Base-by-base conservation (phyloP, 2,888 invertebrate species). In the Malthinus flaveolus region DNA sequence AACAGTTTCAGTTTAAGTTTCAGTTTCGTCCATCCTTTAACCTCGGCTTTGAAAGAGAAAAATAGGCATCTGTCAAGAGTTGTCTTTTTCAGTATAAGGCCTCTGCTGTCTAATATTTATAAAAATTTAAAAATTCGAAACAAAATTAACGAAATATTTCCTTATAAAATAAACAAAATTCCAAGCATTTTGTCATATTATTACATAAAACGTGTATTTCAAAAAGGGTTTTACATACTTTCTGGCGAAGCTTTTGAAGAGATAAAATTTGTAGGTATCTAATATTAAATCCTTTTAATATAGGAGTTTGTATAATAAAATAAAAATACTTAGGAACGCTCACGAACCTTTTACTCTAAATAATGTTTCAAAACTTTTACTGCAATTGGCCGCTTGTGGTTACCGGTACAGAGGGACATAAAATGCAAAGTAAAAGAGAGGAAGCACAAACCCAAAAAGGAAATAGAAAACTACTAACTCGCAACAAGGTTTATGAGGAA, bases 351-450 rank as follows among this genome's bases (percentile, higher is more conserved):
- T 71, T 68, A 68, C 70, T 60, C 60, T 67, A 67, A 71, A 72
- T 72, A 73, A 73, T 71, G 72, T 69, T 71, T 67, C 66, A 54
- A 65, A 73, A 74, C 72, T 73, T 75, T 73, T 71, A 68, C 71
- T 68, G 72, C 66, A 73, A 71, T 71, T 73, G 74, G 73, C 73
- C 74, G 71, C 70, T 69, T 71, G 74, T 66, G 75, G 75, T 72
- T 54, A 50, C 51, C 58, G 57, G 63, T 61, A 66, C 63, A 65
- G 66, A 68, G 68, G 68, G 70, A 68, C 69, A 66, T 63, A 56
- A 50, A 60, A 65, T 62, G 66, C 66, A 66, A 69, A 67, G 68
- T 60, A 59, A 65, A 66, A 63, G 60, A 61, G 60, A 60, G 50
- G 34, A 57, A 59, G 50, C 35, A 52, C 46, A 36, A 45, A 23